Evolutionary conservation across 2,888 invertebrate genomes (phyloP).

Genomic region (Ochropleura plecta): DNA sequence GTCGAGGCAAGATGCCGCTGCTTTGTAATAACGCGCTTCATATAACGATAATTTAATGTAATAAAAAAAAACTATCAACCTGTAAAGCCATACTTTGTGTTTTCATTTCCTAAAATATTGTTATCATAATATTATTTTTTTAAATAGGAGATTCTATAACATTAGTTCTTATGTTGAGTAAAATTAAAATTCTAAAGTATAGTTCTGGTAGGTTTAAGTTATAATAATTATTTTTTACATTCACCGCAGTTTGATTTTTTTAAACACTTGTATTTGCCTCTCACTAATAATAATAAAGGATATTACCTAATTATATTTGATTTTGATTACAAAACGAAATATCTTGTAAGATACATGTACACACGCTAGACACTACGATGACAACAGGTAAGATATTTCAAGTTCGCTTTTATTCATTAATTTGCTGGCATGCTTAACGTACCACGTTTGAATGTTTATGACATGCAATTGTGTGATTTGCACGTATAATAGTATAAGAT

Average conservation of each 20-base stretch:
- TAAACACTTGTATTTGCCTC: slow-evolving; percentile 79
- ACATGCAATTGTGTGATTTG: slow-evolving; percentile 53
- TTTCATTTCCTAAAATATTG: slow-evolving; percentile 65
- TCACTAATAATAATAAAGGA: slow-evolving; percentile 82
- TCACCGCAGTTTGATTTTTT: slow-evolving; percentile 67
- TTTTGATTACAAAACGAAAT: slow-evolving; percentile 53
- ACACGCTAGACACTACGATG: slow-evolving; percentile 35
- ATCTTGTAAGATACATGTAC: slow-evolving; percentile 6
- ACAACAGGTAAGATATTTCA: slow-evolving; percentile 73
- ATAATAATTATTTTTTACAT: slow-evolving; percentile 68
- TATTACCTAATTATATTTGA: slow-evolving; percentile 72
- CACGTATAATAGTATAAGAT: slow-evolving; percentile 48
- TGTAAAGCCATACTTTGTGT: slow-evolving; percentile 67
- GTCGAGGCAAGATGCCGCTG: slow-evolving; percentile 62
- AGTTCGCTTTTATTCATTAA: slow-evolving; percentile 72
- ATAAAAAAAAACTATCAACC: slow-evolving; percentile 63
- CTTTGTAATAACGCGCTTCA: slow-evolving; percentile 79
- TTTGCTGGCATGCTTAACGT: slow-evolving; percentile 79
- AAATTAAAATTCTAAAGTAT: slow-evolving; percentile 53
- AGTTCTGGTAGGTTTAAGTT: slow-evolving; percentile 72
- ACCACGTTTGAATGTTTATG: slow-evolving; percentile 47
- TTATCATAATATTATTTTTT: slow-evolving; percentile 72
- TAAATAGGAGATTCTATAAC: slow-evolving; percentile 62
- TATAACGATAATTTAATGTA: slow-evolving; percentile 41
- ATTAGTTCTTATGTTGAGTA: slow-evolving; percentile 59